Percentiles rank a stretch among this genome's conserved stretches.
Conservation (phyloP, 1,140 invertebrate species). For the Conus betulinus region DNA sequence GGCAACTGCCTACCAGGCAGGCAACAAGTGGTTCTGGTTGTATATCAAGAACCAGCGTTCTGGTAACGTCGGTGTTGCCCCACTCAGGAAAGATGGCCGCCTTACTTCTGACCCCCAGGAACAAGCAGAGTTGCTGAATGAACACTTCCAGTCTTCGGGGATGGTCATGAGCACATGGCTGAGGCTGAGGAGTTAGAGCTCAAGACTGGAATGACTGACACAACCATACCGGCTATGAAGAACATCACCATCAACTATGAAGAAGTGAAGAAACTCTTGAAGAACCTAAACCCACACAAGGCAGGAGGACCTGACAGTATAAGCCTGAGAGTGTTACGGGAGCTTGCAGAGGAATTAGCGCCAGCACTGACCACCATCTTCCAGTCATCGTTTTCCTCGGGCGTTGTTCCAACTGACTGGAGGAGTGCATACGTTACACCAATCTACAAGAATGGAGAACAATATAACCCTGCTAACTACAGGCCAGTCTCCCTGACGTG, state of each 20-base stretch:
- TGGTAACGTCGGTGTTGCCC: constrained; percentile 23
- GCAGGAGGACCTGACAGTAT: neutral
- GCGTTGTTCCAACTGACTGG: no score
- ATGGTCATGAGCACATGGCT: neutral
- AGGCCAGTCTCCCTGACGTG: no score
- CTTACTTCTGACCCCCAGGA: neutral
- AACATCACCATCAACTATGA: neutral
- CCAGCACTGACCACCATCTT: no score
- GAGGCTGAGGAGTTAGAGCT: neutral
- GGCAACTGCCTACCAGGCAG: neutral
- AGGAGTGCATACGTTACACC: no score
- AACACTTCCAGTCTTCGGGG: constrained; percentile 5
- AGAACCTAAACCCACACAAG: neutral
- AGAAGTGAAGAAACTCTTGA: neutral
- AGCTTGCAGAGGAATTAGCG: neutral
- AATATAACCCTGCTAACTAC: no score
- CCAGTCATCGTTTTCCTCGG: no score
- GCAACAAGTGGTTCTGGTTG: constrained; percentile 37
- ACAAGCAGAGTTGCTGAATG: neutral
- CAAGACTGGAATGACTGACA: neutral
- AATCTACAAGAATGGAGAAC: no score
- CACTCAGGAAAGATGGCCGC: constrained; percentile 5
- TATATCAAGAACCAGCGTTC: constrained; percentile 45
- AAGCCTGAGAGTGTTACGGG: neutral
- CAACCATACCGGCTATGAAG: neutral